These are phyloP conservation scores for Cladorhizidae sp. DNA, from an alignment of 37 sponge, comb jelly and placozoan genomes.

Conservation along the genomic window DNA sequence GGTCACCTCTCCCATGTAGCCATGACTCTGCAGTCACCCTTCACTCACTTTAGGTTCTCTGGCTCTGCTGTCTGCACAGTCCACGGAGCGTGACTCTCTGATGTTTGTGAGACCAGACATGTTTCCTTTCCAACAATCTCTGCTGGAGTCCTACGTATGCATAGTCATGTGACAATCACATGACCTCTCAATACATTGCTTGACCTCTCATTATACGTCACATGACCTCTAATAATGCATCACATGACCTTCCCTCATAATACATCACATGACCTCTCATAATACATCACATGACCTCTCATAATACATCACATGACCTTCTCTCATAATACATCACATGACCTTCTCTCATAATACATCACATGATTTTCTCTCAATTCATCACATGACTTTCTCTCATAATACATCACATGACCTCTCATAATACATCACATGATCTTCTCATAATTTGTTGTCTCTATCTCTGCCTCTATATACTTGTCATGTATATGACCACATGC, in stretches of 20 bases:
- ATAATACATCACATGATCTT: conserved; percentile 6
- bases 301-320: neutral
- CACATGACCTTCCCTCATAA: neutral
- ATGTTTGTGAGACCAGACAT: conserved; percentile 84
- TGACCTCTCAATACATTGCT: no score
- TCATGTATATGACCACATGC: no score
- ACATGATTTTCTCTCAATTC: neutral
- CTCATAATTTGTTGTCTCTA: no score
- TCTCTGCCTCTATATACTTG: no score
- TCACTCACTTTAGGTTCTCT: conserved; percentile 58
- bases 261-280: no score
- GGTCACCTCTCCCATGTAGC: no score
- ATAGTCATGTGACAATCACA: neutral
- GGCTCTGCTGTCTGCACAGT: conserved; percentile 46
- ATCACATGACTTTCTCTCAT: neutral
- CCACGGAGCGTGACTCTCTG: conserved; percentile 64
- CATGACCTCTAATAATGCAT: conserved; percentile 5
- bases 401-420: no score
- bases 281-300: conserved; percentile 2
- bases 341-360: neutral
- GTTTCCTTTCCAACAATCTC: conserved; percentile 74
- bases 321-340: no score
- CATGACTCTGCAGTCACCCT: no score
- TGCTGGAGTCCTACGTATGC: conserved; percentile 77
- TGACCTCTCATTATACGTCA: neutral